These are phyloP conservation scores for Rhineura floridana DNA, from an alignment of 2,113 vertebrate species.

Conservation along the genomic window DNA sequence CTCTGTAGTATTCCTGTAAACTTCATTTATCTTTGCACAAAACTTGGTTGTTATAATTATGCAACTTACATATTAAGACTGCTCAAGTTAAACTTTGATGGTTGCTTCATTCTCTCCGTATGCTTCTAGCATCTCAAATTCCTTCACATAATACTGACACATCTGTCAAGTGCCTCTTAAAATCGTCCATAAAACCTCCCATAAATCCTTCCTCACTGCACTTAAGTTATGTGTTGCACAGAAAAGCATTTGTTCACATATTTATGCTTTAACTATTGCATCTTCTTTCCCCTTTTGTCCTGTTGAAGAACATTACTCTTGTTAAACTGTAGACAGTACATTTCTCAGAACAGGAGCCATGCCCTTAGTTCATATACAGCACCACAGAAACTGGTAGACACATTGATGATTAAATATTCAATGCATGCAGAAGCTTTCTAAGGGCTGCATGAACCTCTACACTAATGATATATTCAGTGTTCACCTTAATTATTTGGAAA, in stretches of 20 bases:
- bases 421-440: background rate
- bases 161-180: background rate
- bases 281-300: background rate
- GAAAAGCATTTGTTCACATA: background rate
- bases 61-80: background rate
- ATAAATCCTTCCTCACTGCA: background rate
- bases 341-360: background rate
- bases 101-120: background rate
- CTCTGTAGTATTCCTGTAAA: background rate
- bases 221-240: background rate
- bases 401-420: conserved; percentile 4
- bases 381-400: background rate
- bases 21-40: background rate
- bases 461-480: background rate
- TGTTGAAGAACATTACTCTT: background rate
- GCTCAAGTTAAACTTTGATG: background rate
- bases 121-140: background rate
- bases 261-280: background rate
- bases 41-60: background rate
- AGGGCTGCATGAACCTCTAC: background rate
- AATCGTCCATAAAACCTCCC: background rate
- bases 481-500: background rate
- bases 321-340: background rate
- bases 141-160: background rate
- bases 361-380: background rate